Base-by-base conservation (phyloP, 2,888 invertebrate species). In the Limnephilus lunatus region DNA sequence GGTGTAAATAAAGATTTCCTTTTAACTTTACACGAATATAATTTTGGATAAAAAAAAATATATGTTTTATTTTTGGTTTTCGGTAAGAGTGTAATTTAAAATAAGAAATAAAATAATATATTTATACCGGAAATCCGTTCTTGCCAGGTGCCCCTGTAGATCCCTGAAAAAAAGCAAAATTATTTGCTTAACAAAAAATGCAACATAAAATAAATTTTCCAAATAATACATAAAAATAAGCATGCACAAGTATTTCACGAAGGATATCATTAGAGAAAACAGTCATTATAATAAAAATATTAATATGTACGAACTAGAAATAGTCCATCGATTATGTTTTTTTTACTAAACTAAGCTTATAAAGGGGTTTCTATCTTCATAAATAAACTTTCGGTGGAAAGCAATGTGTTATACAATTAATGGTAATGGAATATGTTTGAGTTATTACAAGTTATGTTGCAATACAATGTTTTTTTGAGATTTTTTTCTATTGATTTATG, bases 121-220 rank as follows among this genome's bases (percentile, higher is more conserved):
- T 44, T 44, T 96, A 96, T 97, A 98, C 98, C 97, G 98, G 98
- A 97, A 98, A 98, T 96, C 98, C 98, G 95, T 98, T 98, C 96
- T 98, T 98, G 95, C 98, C 98, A 94, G 98, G 97, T 95, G 98
- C 97, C 95, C 98, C 98, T 95, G 97, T 96, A 94, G 97, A 96
- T 95, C 98, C 98, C 98, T 98, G 97, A 94, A 95, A 96, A 94
- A 93, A 94, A 94, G 92, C 90, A 93, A 94, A 95, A 94, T 94
- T 89, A 89, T 53, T 14, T 88, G 68, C 89, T 89, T 81, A 81
- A 81, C 89, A 81, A 81, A 81, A 89, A 89, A 89, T 44, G 86
- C 85, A 92, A 90, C 90, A 82, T 85, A 81, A 86, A 86, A 86
- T 88, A 68, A 88, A 88, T 53, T 68, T 48, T 68, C 80, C 30